phyloP scores from a whole-genome alignment of 2,797 vertebrate species.

The Echeneis naucrates region DNA sequence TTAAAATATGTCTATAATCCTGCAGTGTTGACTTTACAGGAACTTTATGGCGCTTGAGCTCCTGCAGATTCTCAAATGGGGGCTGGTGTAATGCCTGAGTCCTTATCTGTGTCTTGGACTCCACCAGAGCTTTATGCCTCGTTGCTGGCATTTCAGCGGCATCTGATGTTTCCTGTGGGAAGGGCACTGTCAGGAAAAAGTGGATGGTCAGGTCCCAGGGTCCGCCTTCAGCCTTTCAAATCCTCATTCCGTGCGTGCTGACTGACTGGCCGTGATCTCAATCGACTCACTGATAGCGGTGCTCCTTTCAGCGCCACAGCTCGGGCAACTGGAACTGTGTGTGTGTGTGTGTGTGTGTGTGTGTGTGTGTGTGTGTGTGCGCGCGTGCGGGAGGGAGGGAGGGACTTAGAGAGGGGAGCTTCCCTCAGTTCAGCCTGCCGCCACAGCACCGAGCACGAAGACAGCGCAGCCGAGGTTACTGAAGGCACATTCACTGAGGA shows the following conservation, averaged over 20 bases:
- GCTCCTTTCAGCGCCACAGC: conserved; percentile 72
- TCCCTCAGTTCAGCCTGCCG: conserved; percentile 49
- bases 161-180: not conserved
- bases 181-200: conserved; percentile 7
- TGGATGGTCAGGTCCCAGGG: conserved; percentile 42
- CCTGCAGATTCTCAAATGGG: not conserved
- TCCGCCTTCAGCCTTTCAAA: conserved; percentile 41
- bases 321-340: conserved; percentile 59
- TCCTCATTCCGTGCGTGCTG: conserved; percentile 35
- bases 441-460: conserved; percentile 58
- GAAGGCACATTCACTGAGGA: conserved; percentile 48
- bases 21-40: conserved; percentile 1
- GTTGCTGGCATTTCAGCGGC: not conserved
- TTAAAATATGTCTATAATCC: not conserved
- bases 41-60: conserved; percentile 12
- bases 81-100: not conserved
- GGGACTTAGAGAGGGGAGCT: conserved; percentile 74
- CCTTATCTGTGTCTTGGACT: not conserved
- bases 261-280: conserved; percentile 66
- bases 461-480: conserved; percentile 11
- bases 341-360: conserved; percentile 6
- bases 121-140: not conserved
- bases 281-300: conserved; percentile 68
- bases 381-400: conserved; percentile 62
- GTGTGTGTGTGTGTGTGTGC: conserved; percentile 29